These are phyloP conservation scores for Hippolais icterina DNA, from an alignment of 2,113 vertebrate species.

Conservation along the genomic window DNA sequence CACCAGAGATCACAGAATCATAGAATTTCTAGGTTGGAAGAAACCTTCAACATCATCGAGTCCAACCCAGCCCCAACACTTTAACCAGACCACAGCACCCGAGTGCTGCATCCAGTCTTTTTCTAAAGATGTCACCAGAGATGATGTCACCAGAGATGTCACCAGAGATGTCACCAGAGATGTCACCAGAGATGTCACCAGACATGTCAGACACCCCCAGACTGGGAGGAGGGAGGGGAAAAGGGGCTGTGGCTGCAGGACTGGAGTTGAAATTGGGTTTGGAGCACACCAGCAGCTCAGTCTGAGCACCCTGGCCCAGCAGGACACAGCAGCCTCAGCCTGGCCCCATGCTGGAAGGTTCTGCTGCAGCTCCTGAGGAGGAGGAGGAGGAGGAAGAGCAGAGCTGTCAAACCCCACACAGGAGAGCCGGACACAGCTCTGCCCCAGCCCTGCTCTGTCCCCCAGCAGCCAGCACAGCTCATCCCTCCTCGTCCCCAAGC, in stretches of 20 bases:
- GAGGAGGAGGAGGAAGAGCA: background rate
- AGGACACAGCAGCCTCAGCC: background rate
- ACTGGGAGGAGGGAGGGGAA: background rate
- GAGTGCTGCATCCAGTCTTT: no score
- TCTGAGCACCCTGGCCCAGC: rapidly evolving
- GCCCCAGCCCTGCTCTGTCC: background rate
- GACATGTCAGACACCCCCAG: background rate
- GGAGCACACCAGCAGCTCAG: rapidly evolving
- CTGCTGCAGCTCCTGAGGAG: background rate
- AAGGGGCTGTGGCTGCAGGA: background rate
- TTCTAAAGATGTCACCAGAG: no score
- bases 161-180: background rate
- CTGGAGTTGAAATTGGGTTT: background rate
- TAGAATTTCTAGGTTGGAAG: no score
- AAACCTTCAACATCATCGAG: no score
- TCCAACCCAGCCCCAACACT: no score
- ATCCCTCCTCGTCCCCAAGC: background rate
- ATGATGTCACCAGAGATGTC: no score
- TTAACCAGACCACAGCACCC: no score
- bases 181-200: background rate
- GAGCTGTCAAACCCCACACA: no score
- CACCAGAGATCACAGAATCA: background rate
- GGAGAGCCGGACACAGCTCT: background rate
- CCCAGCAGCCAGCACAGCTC: background rate
- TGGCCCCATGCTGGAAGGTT: background rate